phyloP scores from a whole-genome alignment of 2,797 vertebrate species.

The Poecilia gillii region DNA sequence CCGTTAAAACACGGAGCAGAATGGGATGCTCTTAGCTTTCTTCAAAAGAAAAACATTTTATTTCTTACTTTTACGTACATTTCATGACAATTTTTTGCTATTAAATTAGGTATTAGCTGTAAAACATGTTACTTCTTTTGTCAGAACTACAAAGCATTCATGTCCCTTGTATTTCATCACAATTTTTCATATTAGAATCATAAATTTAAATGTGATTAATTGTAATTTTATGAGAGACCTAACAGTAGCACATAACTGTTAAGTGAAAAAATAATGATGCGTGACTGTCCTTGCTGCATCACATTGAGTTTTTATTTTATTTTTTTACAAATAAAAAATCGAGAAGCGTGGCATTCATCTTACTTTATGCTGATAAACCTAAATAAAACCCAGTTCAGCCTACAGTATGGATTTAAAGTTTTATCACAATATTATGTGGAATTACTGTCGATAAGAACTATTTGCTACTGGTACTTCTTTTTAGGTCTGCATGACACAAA shows the following conservation, averaged over 20 bases:
- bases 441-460: too few relatives aligned
- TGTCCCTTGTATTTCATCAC: neutral
- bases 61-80: neutral
- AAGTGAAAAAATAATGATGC: too few relatives aligned
- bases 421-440: too few relatives aligned
- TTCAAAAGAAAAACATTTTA: neutral
- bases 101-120: too few relatives aligned
- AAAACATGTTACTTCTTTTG: neutral
- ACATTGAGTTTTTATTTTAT: neutral
- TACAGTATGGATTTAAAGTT: too few relatives aligned
- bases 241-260: too few relatives aligned
- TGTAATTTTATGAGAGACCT: too few relatives aligned
- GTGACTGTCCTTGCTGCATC: neutral
- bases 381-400: neutral
- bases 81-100: neutral
- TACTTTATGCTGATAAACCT: neutral
- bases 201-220: too few relatives aligned
- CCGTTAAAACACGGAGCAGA: conserved; percentile 18
- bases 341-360: neutral
- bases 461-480: too few relatives aligned
- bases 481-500: too few relatives aligned
- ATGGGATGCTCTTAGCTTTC: neutral
- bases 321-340: neutral
- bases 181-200: too few relatives aligned
- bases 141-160: neutral